phyloP scores from a whole-genome alignment of 2,797 vertebrate species.

The Poecilia wingei region DNA sequence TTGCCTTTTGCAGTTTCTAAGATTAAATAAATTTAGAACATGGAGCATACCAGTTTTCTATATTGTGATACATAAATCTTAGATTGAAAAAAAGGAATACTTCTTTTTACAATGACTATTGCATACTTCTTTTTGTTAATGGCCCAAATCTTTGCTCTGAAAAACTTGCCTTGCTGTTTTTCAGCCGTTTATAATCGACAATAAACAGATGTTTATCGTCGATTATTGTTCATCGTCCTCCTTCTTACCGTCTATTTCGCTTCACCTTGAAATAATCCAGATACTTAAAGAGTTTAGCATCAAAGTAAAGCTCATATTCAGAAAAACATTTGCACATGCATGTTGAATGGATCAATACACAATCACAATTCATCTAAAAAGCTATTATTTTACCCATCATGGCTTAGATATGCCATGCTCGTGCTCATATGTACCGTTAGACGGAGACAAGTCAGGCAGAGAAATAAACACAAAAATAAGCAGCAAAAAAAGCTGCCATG shows the following conservation, averaged over 20 bases:
- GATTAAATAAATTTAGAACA: neutral
- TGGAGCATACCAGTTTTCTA: neutral
- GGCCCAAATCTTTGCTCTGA: neutral
- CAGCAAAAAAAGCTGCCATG: constrained; percentile 19
- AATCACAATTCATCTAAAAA: constrained; percentile 8
- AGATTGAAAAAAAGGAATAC: neutral
- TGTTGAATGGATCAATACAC: constrained; percentile 5
- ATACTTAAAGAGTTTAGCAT: neutral
- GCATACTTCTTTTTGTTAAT: neutral
- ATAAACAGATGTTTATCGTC: neutral
- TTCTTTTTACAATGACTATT: neutral
- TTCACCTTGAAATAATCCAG: neutral
- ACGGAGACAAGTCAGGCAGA: constrained; percentile 6
- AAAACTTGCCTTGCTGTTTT: neutral
- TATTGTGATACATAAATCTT: neutral
- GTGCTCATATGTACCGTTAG: neutral
- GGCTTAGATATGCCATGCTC: constrained; percentile 4
- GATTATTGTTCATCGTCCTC: too few relatives aligned
- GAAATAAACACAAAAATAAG: constrained; percentile 27
- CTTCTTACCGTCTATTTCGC: neutral
- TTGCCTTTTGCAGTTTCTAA: neutral
- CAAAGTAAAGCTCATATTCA: constrained; percentile 16
- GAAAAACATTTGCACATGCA: neutral
- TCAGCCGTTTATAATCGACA: too few relatives aligned
- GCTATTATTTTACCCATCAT: constrained; percentile 20